These are phyloP conservation scores for Chlorodrepanis virens DNA, from an alignment of 2,113 vertebrate genomes.

Conservation along the genomic window DNA sequence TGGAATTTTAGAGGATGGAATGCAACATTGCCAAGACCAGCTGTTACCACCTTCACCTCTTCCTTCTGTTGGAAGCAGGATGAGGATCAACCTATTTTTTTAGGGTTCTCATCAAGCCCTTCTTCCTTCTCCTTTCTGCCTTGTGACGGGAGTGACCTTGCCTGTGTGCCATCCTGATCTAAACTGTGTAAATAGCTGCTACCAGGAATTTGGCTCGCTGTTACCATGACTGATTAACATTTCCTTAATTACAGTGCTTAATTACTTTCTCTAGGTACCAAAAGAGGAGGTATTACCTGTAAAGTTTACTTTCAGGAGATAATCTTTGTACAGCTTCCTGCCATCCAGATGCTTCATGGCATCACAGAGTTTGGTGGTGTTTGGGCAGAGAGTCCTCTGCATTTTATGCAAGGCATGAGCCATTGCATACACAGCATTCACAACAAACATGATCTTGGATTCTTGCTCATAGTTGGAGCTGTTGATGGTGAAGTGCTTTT, in stretches of 20 bases:
- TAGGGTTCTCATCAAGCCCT: neutral
- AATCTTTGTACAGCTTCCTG: conserved; percentile 91
- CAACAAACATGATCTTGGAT: conserved; percentile 99
- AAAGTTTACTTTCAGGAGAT: conserved; percentile 94
- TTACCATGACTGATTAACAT: neutral
- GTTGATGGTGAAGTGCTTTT: conserved; percentile 84
- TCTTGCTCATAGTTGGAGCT: conserved; percentile 92
- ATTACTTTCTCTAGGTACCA: neutral
- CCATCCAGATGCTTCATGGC: conserved; percentile 93
- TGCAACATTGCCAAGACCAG: neutral
- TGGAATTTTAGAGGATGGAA: neutral
- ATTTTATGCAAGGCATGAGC: conserved; percentile 92
- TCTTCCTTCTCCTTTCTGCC: neutral
- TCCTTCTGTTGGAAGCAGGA: neutral
- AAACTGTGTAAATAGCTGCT: neutral
- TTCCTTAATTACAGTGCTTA: neutral
- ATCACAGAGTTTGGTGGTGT: conserved; percentile 92
- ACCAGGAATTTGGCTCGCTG: neutral
- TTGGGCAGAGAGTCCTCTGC: conserved; percentile 90
- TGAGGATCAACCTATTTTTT: accelerated
- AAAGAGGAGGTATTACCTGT: conserved; percentile 79
- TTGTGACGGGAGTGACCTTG: neutral
- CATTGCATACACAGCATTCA: conserved; percentile 96
- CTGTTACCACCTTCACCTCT: neutral
- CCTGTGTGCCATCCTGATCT: neutral